These are phyloP conservation scores for Lindbergichthys nudifrons DNA, from an alignment of 2,797 vertebrate genomes.

Conservation along the genomic window DNA sequence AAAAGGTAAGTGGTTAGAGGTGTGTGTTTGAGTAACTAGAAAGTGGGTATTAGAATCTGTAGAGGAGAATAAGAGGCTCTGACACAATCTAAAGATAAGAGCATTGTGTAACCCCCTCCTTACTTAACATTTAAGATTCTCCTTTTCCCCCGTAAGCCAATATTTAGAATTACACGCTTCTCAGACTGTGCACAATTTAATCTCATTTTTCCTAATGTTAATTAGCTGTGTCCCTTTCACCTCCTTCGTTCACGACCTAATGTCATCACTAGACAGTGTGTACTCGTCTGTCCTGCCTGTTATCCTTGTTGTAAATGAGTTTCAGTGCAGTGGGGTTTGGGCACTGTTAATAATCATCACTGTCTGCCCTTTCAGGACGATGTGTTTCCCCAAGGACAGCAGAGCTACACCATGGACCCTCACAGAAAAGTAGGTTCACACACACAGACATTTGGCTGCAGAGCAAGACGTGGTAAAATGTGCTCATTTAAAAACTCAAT, in stretches of 20 bases:
- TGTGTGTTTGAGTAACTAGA: constrained; percentile 18
- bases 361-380: constrained; percentile 86
- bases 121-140: constrained; percentile 14
- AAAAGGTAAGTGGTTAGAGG: constrained; percentile 66
- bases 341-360: not conserved
- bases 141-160: constrained; percentile 1
- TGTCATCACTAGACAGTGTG: not conserved
- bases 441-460: not conserved
- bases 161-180: constrained; percentile 23
- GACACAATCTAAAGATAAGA: not conserved
- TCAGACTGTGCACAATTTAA: constrained; percentile 20
- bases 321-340: not conserved
- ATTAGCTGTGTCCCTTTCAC: constrained; percentile 8
- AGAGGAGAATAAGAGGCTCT: not conserved
- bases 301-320: constrained; percentile 8
- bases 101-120: constrained; percentile 19
- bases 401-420: constrained; percentile 88
- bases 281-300: not conserved
- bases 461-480: not conserved
- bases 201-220: constrained; percentile 12
- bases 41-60: constrained; percentile 28
- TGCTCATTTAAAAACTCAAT: not conserved
- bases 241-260: constrained; percentile 21
- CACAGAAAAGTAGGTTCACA: constrained; percentile 89
- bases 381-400: constrained; percentile 88